A percentile compares a stretch with the other conserved stretches of the same genome.
Conservation (phyloP, 2,797 vertebrate species). For the Tangara arthus region DNA sequence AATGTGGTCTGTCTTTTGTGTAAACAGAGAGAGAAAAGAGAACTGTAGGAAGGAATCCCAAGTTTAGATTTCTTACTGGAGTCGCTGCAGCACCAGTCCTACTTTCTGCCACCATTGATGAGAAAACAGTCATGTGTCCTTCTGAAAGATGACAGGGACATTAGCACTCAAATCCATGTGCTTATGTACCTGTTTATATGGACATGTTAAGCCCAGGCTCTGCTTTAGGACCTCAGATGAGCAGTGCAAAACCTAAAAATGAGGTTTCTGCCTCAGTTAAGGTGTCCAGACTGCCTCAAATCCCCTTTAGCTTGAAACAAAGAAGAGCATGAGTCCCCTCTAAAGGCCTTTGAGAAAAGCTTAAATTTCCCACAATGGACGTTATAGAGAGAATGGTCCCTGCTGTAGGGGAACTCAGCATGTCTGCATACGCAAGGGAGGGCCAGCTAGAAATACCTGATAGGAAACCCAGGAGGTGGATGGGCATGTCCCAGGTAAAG, state of each 20-base stretch:
- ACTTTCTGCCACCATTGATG: neutral
- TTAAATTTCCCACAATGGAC: neutral
- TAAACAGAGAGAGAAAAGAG: conserved; percentile 27
- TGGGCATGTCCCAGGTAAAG: neutral
- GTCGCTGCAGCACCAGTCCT: neutral
- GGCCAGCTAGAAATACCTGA: neutral
- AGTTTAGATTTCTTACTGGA: neutral
- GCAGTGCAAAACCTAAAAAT: neutral
- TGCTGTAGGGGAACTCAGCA: neutral
- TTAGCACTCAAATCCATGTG: neutral
- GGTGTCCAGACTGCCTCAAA: neutral
- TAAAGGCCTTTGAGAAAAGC: neutral
- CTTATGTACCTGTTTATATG: neutral
- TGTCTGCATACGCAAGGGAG: neutral
- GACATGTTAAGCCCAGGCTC: neutral
- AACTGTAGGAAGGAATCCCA: neutral
- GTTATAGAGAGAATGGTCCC: neutral
- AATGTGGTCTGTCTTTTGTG: conserved; percentile 25
- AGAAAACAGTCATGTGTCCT: neutral
- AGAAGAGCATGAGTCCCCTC: neutral
- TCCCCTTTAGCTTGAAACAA: neutral
- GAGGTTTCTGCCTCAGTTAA: neutral
- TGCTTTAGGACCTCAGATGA: neutral
- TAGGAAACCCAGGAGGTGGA: neutral
- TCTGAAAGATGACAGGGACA: neutral